These are phyloP conservation scores for Polypterus senegalus DNA, from an alignment of 2,113 vertebrate genomes.

Conservation along the genomic window DNA sequence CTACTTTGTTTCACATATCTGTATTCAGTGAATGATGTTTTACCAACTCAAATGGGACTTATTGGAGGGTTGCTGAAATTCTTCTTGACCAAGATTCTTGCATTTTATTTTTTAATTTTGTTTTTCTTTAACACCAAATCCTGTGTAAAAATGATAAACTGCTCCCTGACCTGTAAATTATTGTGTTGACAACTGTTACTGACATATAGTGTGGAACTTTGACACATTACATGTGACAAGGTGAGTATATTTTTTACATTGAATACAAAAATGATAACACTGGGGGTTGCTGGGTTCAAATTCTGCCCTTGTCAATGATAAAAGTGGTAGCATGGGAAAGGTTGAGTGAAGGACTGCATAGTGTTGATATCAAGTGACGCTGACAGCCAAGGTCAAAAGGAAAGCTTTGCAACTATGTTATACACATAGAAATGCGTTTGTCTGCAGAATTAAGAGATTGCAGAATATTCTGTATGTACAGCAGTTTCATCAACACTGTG, in stretches of 20 bases:
- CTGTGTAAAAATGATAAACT: not conserved
- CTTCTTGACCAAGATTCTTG: not conserved
- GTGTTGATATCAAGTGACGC: slow-evolving; percentile 66
- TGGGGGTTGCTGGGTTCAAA: slow-evolving; percentile 39
- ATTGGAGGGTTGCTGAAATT: no score
- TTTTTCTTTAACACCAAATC: not conserved
- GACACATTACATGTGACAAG: not conserved
- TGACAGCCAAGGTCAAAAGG: slow-evolving; percentile 63
- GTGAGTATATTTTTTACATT: slow-evolving; percentile 37
- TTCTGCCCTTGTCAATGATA: slow-evolving; percentile 46
- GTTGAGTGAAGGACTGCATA: slow-evolving; percentile 51
- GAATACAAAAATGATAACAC: slow-evolving; percentile 44
- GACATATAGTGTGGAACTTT: not conserved
- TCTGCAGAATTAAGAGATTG: slow-evolving; percentile 43
- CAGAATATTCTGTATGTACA: not conserved
- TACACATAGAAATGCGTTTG: slow-evolving; percentile 47
- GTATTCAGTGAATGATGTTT: no score
- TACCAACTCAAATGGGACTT: no score
- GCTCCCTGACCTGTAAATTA: not conserved
- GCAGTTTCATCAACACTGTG: slow-evolving; percentile 37
- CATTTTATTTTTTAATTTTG: not conserved
- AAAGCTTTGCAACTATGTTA: slow-evolving; percentile 54
- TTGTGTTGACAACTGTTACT: not conserved
- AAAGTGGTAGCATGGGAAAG: slow-evolving; percentile 36
- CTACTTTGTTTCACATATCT: no score